Conservation (phyloP, 2,888 invertebrate genomes). For the Protophormia terraenovae region DNA sequence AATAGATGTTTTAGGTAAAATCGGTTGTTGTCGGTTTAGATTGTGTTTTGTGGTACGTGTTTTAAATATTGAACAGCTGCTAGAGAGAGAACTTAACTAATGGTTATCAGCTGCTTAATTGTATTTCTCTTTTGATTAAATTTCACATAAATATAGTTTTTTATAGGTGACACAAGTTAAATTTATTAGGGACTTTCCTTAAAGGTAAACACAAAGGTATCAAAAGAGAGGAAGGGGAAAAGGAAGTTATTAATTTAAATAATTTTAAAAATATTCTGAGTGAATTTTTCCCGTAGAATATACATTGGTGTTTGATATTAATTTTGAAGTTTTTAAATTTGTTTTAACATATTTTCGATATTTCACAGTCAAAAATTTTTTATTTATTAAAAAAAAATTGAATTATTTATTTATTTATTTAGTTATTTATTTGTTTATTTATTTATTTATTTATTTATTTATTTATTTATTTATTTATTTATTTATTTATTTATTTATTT, state of each 20-base stretch:
- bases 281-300: too few relatives aligned
- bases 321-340: background rate
- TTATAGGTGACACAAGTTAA: background rate
- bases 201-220: background rate
- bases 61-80: constrained; percentile 10
- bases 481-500: too few relatives aligned
- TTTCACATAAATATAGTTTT: background rate
- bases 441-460: too few relatives aligned
- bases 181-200: background rate
- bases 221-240: background rate
- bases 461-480: too few relatives aligned
- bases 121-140: background rate
- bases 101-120: constrained; percentile 17
- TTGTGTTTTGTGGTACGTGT: background rate
- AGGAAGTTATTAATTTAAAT: background rate
- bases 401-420: too few relatives aligned
- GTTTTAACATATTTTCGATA: too few relatives aligned
- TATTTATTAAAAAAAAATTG: too few relatives aligned
- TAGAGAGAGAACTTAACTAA: background rate
- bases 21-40: background rate
- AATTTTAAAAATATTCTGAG: too few relatives aligned
- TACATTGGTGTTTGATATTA: too few relatives aligned
- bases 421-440: too few relatives aligned
- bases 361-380: too few relatives aligned
- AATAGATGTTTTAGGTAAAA: background rate